Evolutionary conservation across 2,113 vertebrate species (phyloP).

Genomic region (Gallinago paraguaiae): DNA sequence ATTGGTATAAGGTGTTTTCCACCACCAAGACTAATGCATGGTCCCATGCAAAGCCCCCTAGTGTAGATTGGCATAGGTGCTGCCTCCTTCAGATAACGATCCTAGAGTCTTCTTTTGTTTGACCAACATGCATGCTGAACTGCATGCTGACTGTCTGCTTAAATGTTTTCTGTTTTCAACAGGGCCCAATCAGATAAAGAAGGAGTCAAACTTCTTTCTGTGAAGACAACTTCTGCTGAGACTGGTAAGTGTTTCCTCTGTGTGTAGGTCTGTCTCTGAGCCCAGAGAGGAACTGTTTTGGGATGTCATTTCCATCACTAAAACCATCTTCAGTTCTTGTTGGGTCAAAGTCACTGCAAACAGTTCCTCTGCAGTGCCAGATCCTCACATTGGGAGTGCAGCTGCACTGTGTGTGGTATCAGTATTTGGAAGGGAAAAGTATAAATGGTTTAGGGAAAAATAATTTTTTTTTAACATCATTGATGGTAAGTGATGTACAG

Average conservation of each 20-base stretch:
- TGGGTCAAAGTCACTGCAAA: not conserved
- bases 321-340: not conserved
- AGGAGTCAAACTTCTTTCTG: constrained; percentile 81
- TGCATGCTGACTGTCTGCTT: not conserved
- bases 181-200: constrained; percentile 79
- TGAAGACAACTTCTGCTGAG: constrained; percentile 78
- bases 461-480: not conserved
- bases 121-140: not conserved
- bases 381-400: not conserved
- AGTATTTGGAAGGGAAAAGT: not conserved
- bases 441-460: not conserved
- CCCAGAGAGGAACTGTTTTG: not conserved
- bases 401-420: not conserved
- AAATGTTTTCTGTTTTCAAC: constrained; percentile 22
- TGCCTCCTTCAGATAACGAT: not conserved
- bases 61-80: not conserved
- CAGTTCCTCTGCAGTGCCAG: not conserved
- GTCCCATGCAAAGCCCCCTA: not conserved
- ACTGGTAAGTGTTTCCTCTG: constrained; percentile 67
- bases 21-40: not conserved
- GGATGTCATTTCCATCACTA: not conserved
- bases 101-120: not conserved
- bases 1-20: not conserved
- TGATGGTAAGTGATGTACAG: not conserved
- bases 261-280: not conserved